Base-by-base conservation (phyloP, 2,113 vertebrate genomes). In the Eonycteris spelaea region DNA sequence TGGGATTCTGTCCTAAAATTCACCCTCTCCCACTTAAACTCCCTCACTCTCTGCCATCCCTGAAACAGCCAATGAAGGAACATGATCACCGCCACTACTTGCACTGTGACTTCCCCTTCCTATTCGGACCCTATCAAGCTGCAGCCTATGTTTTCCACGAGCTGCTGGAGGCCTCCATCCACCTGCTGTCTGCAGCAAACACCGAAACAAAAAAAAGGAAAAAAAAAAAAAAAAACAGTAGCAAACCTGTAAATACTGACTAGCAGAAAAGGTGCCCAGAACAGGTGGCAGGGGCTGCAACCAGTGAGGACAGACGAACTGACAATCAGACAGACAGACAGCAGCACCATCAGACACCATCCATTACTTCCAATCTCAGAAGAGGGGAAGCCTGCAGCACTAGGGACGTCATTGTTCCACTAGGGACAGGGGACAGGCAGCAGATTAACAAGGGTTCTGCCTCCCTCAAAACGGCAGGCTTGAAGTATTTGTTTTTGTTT, bases 361-460 rank as follows among this genome's bases (percentile, higher is more conserved):
- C 53, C 75, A 80, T 85, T 93, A 94, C 88, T 35, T n/a, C n/a
- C 21, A 40, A 18, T 91, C 92, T 98, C 96, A 86, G 38, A 97
- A 96, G 97, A 26, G 96, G 16, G 96, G 91, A 97, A 97, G 96
- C 93, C 96, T 96, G 94, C 9, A 45, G 97, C 95, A 90, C 78
- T 68, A 80, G 87, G 93, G 74, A 26, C 0, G 7, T 68, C 86
- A 79, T 57, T 85, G 89, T 94, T 93, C 96, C 96, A 70, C 78
- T 12, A 94, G 80, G 68, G 89, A 96, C 79, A 82, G 95, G 83
- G 68, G 89, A 96, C 79, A 82, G 95, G 83, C 96, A 94, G 92
- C 96, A 73, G 88, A 92, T 95, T 77, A 95, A 73, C 0, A 0
- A 93, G 75, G 86, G 71, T 53, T 97, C 59, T 95, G 92, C 93